Evolutionary conservation across 2,888 invertebrate species (phyloP), one percentile per base, ranked within the genome.

Genomic region (Hylaea fasciaria): DNA sequence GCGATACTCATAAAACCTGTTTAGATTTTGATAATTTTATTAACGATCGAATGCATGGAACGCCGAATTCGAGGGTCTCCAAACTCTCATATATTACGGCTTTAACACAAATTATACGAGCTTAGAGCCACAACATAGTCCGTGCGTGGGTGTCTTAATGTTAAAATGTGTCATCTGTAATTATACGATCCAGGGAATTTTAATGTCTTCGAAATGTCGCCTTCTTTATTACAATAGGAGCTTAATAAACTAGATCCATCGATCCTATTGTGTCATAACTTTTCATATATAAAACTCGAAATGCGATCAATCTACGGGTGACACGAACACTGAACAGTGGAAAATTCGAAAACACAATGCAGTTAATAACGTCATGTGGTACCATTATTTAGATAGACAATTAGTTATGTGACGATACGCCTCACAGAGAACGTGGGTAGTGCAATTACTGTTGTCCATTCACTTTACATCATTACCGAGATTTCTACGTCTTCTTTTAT

Each of bases 21-120:
- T 92, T 91, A 84, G 89, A 88, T 90, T 91, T 92, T 92, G 91
- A 92, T 92, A 90, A 92, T 92, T 92, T 92, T 92, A 92, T 91
- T 91, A 91, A 91, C 89, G 89, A 88, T 85, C 89, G 82, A 86
- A 88, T 85, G 86, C 84, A 87, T 79, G 88, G 85, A 84, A 82
- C 87, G 79, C 80, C 80, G 83, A 82, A 79, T 81, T 82, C 83
- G 84, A 87, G 87, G 83, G 82, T 82, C 83, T 85, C 87, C 82
- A 83, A 86, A 88, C 81, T 86, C 86, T 86, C 91, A 91, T 92
- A 92, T 92, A 91, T 92, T 91, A 92, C 84, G 68, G 91, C 89
- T 88, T 92, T 91, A 91, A 89, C 91, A 92, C 92, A 91, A 92
- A 91, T 92, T 91, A 91, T 91, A 92, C 90, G 82, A 89, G 85